Evolutionary conservation across 2,113 vertebrate species (phyloP), one percentile per base, ranked within the genome.

Genomic region (Agapornis roseicollis): DNA sequence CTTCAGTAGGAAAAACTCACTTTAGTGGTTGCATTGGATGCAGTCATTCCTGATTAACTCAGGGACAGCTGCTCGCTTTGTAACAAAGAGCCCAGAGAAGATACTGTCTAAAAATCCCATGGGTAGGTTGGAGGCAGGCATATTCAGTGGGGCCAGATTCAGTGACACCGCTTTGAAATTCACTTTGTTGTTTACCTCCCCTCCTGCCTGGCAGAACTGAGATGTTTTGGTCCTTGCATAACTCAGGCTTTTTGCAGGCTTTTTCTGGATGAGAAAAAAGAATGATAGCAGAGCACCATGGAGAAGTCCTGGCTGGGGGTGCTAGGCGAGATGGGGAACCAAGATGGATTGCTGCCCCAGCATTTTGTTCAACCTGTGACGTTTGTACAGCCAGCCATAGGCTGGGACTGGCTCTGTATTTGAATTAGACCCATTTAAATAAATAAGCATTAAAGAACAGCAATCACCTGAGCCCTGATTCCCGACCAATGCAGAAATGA

Each of bases 401-500:
- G 11, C 50, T 70, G 14, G 22, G 19, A 82, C 41, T 1, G 1
- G 27, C 28, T 88, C 47, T n/a, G 5, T 84, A 63, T 86, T 86
- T 95, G 61, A 90, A 81, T 93, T 31, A 81, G 66, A 68, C 18
- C 6, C 12, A 76, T 90, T 96, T 92, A 94, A 95, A 96, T 76
- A 95, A 92, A 87, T 90, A 93, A 95, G 87, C 65, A 69, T 87
- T 94, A 90, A 65, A 91, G 56, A 94, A 72, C 31, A 94, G 37
- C 77, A 89, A 69, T 93, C 78, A 56, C 53, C 66, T 85, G 80
- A 89, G 70, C 47, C 72, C 73, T 53, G 61, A 64, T 91, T 79
- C 58, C 87, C 25, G 1, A 90, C 77, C 61, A 77, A 72, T 77
- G 84, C 47, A 94, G 86, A 86, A 90, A 88, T 78, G 22, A 78